Base-by-base conservation (phyloP, 2,888 invertebrate species). In the Drosophila borborema region DNA sequence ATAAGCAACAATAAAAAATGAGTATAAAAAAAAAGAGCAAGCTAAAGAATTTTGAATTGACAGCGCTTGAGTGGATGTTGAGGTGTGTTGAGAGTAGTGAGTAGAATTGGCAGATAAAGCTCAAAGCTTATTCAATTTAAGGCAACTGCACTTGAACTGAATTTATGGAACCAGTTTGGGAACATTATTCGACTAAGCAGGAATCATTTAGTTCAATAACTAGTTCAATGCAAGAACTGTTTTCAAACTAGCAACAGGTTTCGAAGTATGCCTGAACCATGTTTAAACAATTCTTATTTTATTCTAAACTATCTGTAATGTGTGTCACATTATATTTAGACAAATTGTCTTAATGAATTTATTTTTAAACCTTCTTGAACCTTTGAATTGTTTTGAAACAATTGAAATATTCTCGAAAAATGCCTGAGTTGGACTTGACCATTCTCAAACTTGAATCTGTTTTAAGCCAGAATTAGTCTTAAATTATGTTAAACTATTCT, bases 51-150 rank as follows among this genome's bases (percentile, higher is more conserved):
- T 45, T 48, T 63, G 49, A 60, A 58, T 63, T 65, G 71, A 65
- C 51, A 64, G 60, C 16, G 34, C 40, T 66, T 41, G 56, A 64
- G 31, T 38, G 63, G 48, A 61, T 49, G 51, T 38, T n/a, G 55
- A 51, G 54, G 69, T 69, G 73, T 73, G 40, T 63, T 77, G 53
- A 77, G 74, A 41, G 41, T 78, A 62, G 55, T 43, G 12, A 41
- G 28, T 3, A 10, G 36, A 51, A 46, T 36, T 28, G 12, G 16
- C 38, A 28, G 20, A 51, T 62, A 28, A 45, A 20, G 7, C 16
- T 12, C 12, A 45, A 23, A 28, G 28, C 31, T 18, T 14, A 56
- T n/a, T 14, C 10, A 20, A 20, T 18, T 34, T 18, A 12, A 18
- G 18, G 18, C 34, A 34, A 14, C 36, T 23, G 20, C 38, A 54